Conservation (phyloP, 2,113 vertebrate genomes). For the Boleophthalmus pectinirostris region DNA sequence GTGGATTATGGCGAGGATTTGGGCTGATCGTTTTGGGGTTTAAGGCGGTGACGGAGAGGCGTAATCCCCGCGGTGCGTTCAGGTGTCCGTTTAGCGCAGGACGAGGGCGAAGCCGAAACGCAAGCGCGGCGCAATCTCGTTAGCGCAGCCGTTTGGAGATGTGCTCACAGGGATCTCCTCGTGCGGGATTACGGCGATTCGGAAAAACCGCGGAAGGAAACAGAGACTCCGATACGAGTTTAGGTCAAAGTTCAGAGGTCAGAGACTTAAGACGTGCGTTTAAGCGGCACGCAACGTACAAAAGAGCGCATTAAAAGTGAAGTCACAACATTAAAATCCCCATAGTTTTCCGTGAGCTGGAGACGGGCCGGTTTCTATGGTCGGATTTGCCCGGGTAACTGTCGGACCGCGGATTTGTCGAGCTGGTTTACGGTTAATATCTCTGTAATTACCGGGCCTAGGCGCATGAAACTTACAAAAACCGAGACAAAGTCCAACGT, state of each 20-base stretch:
- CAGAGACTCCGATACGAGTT: background rate
- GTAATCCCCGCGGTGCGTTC: background rate
- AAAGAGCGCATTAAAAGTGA: too few relatives aligned
- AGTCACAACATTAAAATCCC: too few relatives aligned
- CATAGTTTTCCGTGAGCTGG: too few relatives aligned
- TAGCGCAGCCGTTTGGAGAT: background rate
- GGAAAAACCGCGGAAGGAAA: background rate
- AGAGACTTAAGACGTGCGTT: background rate
- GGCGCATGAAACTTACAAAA: too few relatives aligned
- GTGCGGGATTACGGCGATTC: background rate
- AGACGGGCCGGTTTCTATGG: too few relatives aligned
- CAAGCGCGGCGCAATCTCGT: background rate
- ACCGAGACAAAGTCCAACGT: too few relatives aligned
- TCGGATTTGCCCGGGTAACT: too few relatives aligned
- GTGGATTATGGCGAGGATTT: background rate
- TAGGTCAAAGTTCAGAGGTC: background rate
- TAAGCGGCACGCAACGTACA: too few relatives aligned
- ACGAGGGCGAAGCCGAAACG: background rate
- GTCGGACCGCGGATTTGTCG: too few relatives aligned
- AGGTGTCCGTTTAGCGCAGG: background rate
- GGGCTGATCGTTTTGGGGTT: background rate
- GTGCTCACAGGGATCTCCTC: background rate
- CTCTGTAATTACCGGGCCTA: too few relatives aligned
- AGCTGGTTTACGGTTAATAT: too few relatives aligned
- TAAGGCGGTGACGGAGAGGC: background rate